These are phyloP conservation scores for Drosophila tani DNA, from an alignment of 1,140 invertebrate species.

Conservation along the genomic window DNA sequence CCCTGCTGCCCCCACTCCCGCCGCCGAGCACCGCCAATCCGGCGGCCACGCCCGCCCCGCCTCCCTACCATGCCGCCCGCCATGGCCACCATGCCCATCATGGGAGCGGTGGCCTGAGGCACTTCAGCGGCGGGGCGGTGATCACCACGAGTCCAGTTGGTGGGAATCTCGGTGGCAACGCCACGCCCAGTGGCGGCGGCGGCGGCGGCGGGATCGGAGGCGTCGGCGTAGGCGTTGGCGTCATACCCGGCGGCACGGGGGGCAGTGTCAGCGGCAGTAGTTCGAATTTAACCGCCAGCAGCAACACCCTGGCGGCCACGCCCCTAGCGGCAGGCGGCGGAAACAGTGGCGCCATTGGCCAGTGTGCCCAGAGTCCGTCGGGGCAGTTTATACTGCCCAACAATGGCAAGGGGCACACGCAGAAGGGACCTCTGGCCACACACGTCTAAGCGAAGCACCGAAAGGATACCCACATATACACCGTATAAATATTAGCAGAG, in stretches of 20 bases:
- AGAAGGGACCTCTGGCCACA: slow-evolving; percentile 82
- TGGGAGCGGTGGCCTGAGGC: slow-evolving; percentile 69
- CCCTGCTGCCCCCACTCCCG: slow-evolving; percentile 85
- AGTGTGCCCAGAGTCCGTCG: slow-evolving; percentile 80
- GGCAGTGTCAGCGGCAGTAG: slow-evolving; percentile 82
- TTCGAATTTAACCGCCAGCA: slow-evolving; percentile 82
- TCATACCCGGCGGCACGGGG: slow-evolving; percentile 2
- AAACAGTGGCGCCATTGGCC: not conserved
- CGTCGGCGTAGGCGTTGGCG: not conserved
- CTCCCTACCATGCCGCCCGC: slow-evolving; percentile 87
- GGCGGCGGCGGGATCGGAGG: slow-evolving; percentile 4
- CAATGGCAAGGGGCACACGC: slow-evolving; percentile 80
- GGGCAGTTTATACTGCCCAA: slow-evolving; percentile 84
- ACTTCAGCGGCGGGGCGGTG: slow-evolving; percentile 45
- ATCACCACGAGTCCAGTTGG: slow-evolving; percentile 38
- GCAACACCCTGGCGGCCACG: slow-evolving; percentile 81
- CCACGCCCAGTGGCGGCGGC: slow-evolving; percentile 12
- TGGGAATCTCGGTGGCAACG: slow-evolving; percentile 17
- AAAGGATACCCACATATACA: slow-evolving; percentile 15
- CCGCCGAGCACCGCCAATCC: slow-evolving; percentile 89
- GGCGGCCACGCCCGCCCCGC: slow-evolving; percentile 91
- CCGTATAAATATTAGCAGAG: slow-evolving; percentile 29
- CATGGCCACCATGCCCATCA: slow-evolving; percentile 56
- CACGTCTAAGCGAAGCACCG: slow-evolving; percentile 69
- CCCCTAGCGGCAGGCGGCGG: slow-evolving; percentile 51